Conservation (phyloP, 2,797 vertebrate species). For the Coilia nasus region DNA sequence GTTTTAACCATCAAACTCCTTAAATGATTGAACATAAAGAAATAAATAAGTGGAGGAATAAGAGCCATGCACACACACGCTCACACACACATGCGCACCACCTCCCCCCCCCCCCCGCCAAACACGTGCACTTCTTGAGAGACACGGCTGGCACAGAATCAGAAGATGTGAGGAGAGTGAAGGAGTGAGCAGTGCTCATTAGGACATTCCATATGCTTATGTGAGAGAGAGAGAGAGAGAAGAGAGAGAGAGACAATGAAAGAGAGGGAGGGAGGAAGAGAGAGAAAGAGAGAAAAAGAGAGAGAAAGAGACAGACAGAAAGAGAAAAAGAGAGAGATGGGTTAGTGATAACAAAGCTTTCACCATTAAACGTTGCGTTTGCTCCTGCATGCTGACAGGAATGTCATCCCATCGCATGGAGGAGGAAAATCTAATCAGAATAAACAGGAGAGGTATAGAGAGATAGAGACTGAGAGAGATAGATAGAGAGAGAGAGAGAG, state of each 20-base stretch:
- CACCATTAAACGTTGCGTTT: too few species aligned
- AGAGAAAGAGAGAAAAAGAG: background rate
- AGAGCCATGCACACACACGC: background rate
- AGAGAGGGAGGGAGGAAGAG: background rate
- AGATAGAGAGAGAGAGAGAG: background rate
- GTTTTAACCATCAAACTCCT: slow-evolving; percentile 25
- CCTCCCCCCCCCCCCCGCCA: background rate
- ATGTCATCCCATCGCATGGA: too few species aligned
- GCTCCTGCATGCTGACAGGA: too few species aligned
- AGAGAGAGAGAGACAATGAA: slow-evolving; percentile 12
- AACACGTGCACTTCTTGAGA: slow-evolving; percentile 47
- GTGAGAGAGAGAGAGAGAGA: background rate
- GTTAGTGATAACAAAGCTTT: too few species aligned
- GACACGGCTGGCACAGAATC: slow-evolving; percentile 57
- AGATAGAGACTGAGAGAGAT: slow-evolving; percentile 1
- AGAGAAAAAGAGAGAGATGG: too few species aligned
- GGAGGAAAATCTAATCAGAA: too few species aligned
- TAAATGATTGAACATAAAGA: slow-evolving; percentile 22
- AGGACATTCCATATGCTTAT: slow-evolving; percentile 51
- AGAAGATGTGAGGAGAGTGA: slow-evolving; percentile 49
- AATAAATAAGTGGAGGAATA: background rate
- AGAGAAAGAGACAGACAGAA: background rate
- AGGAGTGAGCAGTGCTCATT: slow-evolving; percentile 48
- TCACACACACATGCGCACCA: slow-evolving; percentile 2
- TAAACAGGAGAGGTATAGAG: background rate